Evolutionary conservation across 2,113 vertebrate species (phyloP).

Genomic region (Antigone vipio): DNA sequence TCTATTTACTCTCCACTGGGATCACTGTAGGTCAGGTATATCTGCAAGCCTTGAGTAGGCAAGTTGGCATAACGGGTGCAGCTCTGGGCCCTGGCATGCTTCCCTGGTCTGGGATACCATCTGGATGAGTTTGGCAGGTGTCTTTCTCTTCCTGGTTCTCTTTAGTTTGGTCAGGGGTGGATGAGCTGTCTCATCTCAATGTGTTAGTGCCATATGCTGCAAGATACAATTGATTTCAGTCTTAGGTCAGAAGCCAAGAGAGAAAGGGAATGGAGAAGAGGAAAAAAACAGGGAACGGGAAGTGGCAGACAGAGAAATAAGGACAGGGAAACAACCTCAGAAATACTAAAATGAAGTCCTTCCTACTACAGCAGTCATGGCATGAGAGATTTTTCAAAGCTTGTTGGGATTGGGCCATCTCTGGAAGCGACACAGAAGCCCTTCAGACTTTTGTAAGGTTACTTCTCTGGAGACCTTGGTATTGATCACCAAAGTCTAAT

Average conservation of each 20-base stretch:
- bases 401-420: neutral
- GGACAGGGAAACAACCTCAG: neutral
- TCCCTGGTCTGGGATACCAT: neutral
- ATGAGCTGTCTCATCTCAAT: neutral
- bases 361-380: neutral
- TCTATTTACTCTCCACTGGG: neutral
- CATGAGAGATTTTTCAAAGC: neutral
- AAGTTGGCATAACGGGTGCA: neutral
- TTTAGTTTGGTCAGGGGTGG: neutral
- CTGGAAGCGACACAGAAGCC: neutral
- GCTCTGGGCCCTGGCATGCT: neutral
- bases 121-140: neutral
- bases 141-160: neutral
- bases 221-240: conserved; percentile 23
- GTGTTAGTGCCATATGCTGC: conserved; percentile 1
- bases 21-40: neutral
- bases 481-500: neutral
- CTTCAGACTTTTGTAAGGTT: neutral
- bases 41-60: neutral
- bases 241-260: conserved; percentile 2
- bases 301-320: neutral
- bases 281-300: neutral
- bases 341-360: neutral
- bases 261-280: neutral
- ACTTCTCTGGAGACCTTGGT: neutral